Evolutionary conservation across 2,113 vertebrate species (phyloP).

Genomic region (Probosciger aterrimus): DNA sequence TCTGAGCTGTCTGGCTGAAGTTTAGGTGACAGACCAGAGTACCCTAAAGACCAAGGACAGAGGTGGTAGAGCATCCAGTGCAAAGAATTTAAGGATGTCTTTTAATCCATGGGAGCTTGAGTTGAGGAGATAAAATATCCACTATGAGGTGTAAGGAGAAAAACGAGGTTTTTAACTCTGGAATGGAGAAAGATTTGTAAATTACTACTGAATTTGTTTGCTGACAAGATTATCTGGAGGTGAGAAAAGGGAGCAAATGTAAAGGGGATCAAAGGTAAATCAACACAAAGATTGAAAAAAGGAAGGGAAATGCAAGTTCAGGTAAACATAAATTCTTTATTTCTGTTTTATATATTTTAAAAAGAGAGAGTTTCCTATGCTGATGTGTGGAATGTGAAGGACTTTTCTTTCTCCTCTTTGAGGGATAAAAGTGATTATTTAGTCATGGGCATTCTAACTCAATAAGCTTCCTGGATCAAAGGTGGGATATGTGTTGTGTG

Average conservation of each 20-base stretch:
- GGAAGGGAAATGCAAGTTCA: not conserved
- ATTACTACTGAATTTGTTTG: not conserved
- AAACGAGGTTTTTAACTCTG: not conserved
- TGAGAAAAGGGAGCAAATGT: not conserved
- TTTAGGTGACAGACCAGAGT: not conserved
- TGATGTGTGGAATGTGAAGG: not conserved
- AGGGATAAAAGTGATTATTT: not conserved
- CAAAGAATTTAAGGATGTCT: not conserved
- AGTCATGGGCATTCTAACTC: not conserved
- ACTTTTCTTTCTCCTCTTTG: not conserved
- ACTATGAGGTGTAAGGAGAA: not conserved
- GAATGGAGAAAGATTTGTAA: not conserved
- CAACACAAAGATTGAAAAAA: not conserved
- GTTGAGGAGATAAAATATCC: not conserved
- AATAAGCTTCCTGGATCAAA: not conserved
- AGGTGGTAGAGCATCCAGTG: not conserved
- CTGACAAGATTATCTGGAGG: not conserved
- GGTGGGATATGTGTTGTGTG: not conserved
- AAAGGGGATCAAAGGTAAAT: not conserved
- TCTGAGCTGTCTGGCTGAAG: not conserved
- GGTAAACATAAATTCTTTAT: not conserved
- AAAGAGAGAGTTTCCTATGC: not conserved
- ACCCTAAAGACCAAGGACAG: not conserved
- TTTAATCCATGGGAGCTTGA: not conserved
- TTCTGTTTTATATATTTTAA: too few relatives aligned